Evolutionary conservation across 2,797 vertebrate species (phyloP), one percentile per base, ranked within the genome.

Genomic region (Muraenolepis orangiensis): DNA sequence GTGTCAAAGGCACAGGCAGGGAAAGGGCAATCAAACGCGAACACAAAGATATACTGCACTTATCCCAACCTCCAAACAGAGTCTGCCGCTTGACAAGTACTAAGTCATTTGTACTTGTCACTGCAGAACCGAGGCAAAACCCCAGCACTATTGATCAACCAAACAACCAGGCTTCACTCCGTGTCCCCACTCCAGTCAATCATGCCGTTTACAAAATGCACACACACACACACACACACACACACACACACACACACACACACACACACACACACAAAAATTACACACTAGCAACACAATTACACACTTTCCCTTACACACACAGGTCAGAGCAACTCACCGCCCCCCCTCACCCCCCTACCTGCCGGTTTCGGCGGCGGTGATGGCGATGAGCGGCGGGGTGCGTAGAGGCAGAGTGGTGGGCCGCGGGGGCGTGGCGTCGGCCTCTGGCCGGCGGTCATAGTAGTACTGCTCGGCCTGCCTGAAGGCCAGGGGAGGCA

Each of bases 301-400:
- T 6, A n/a, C 46, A 57, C 18, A n/a, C 46, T 8, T n/a, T 46
- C 42, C 36, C 40, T 6, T 7, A 57, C 18, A n/a, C n/a, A n/a
- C 51, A 51, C 46, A 51, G 14, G 29, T 13, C 4, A 10, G 29
- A 18, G 32, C 32, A 18, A 6, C 34, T 76, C n/a, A 31, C 26
- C 0, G 0, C 80, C 86, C 36, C 32, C 31, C 18, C 34, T 76
- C n/a, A 31, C 26, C 0, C 0, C 80, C 86, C 89, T 94, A 99
- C 97, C 97, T 96, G 92, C 86, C 94, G 74, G 93, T 93, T 76
- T 98, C 96, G 1, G 95, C 97, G 0, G 96, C 93, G 3, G 96
- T 99, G 88, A 99, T 97, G 78, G 96, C 96, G 71, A 98, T 99
- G 85, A 98, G 91, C 0, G 97, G 96, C 26, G 95, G 95, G 26